Percentiles rank a stretch among this genome's conserved stretches.
Conservation (phyloP, 2,797 vertebrate species). For the Tympanoctomys barrerae region DNA sequence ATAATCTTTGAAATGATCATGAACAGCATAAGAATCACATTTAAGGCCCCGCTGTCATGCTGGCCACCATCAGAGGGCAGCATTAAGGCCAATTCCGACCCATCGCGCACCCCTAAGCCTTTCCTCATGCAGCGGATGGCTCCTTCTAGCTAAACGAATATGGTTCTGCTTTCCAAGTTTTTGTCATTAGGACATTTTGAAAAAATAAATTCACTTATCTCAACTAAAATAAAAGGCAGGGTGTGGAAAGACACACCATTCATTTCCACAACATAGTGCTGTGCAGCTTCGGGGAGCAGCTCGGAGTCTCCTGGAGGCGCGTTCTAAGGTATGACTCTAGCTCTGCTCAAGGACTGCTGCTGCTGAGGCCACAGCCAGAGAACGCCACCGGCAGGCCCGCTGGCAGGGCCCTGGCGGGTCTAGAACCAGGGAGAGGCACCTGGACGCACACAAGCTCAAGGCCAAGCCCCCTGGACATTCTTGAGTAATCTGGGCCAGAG, state of each 20-base stretch:
- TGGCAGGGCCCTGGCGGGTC: not conserved
- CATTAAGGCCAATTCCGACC: constrained; percentile 1
- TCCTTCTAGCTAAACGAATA: constrained; percentile 45
- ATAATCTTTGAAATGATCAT: constrained; percentile 31
- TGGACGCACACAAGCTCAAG: accelerated
- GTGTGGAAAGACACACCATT: not conserved
- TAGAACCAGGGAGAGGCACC: not conserved
- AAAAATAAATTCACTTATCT: constrained; percentile 62
- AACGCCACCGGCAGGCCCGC: not conserved
- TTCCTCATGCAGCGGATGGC: not conserved
- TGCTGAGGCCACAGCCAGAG: not conserved
- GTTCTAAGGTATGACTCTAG: not conserved
- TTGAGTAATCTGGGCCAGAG: not conserved
- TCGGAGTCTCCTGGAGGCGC: not conserved
- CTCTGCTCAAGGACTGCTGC: not conserved
- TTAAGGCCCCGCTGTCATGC: constrained; percentile 17
- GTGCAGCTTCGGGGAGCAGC: not conserved
- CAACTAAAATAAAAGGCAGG: not conserved
- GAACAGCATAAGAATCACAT: constrained; percentile 43
- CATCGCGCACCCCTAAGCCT: not conserved
- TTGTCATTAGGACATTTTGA: not conserved
- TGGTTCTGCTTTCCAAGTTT: constrained; percentile 53
- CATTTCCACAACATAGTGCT: not conserved
- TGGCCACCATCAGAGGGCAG: not conserved
- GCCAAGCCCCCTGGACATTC: not conserved